Evolutionary conservation across 2,797 vertebrate genomes (phyloP).

Genomic region (Schizothorax lantsangensis): DNA sequence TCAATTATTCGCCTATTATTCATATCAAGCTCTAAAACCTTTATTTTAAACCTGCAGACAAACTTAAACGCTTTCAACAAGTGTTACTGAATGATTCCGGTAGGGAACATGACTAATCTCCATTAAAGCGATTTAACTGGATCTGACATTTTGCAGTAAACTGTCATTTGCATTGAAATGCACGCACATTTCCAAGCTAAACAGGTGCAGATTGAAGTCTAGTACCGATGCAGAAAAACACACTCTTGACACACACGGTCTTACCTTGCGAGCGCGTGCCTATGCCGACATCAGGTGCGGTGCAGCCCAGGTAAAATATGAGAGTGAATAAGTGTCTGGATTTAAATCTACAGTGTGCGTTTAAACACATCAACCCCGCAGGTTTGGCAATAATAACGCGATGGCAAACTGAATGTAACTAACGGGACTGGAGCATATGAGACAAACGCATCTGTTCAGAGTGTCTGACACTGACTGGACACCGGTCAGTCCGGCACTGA

Average conservation of each 20-base stretch:
- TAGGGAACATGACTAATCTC: conserved; percentile 13
- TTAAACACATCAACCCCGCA: conserved; percentile 48
- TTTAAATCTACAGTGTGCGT: conserved; percentile 40
- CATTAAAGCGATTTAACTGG: conserved; percentile 4
- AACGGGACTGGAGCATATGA: conserved; percentile 5
- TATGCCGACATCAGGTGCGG: conserved; percentile 41
- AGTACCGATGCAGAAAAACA: neutral
- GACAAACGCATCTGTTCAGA: conserved; percentile 23
- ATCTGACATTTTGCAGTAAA: neutral
- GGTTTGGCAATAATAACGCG: conserved; percentile 42
- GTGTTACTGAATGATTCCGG: neutral
- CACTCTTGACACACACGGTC: neutral
- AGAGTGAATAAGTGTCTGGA: neutral
- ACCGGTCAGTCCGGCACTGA: neutral
- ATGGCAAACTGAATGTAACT: conserved; percentile 26
- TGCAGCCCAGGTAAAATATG: neutral
- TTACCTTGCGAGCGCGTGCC: conserved; percentile 39
- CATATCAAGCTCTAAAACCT: neutral
- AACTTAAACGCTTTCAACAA: neutral
- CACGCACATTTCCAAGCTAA: neutral
- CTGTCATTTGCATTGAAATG: neutral
- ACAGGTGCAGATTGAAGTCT: neutral
- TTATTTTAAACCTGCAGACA: neutral
- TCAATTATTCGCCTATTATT: neutral
- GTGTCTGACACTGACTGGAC: conserved; percentile 10